A percentile compares a stretch with the other conserved stretches of the same genome.
Conservation (phyloP, 2,888 invertebrate genomes). For the Limnephilus auricula region DNA sequence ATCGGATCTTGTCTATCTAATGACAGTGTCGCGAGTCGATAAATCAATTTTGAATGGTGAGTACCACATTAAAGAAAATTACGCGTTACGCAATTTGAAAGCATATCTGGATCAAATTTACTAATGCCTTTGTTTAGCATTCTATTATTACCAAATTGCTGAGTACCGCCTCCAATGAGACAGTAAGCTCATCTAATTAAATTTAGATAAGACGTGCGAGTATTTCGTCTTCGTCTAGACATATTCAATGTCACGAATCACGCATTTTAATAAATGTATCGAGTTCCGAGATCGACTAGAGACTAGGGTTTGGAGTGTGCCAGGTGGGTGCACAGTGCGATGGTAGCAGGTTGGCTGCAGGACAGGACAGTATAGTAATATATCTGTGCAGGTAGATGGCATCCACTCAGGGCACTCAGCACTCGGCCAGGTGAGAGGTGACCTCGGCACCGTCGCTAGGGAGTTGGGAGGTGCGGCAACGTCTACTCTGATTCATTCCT, state of each 20-base stretch:
- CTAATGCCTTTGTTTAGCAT: not conserved
- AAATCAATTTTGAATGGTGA: not conserved
- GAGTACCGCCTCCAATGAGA: not conserved
- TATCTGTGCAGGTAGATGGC: constrained; percentile 16
- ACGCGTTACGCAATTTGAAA: not conserved
- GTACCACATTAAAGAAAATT: not conserved
- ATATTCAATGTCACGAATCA: not conserved
- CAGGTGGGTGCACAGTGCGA: not conserved
- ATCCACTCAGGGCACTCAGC: not conserved
- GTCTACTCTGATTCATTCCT: constrained; percentile 3
- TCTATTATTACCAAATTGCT: not conserved
- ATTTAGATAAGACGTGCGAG: not conserved
- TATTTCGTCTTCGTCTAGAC: not conserved
- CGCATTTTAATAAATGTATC: not conserved
- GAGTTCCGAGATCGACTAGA: not conserved
- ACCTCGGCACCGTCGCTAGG: constrained; percentile 19
- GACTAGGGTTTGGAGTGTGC: not conserved
- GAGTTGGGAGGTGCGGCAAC: constrained; percentile 21
- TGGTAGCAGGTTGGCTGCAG: not conserved
- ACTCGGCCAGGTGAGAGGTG: constrained; percentile 17
- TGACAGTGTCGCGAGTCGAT: not conserved
- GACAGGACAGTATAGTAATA: constrained; percentile 25
- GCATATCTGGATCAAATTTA: not conserved
- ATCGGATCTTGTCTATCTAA: not conserved
- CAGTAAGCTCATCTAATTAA: not conserved